Evolutionary conservation across 2,797 vertebrate genomes (phyloP).

Genomic region (Bufotes viridis): DNA sequence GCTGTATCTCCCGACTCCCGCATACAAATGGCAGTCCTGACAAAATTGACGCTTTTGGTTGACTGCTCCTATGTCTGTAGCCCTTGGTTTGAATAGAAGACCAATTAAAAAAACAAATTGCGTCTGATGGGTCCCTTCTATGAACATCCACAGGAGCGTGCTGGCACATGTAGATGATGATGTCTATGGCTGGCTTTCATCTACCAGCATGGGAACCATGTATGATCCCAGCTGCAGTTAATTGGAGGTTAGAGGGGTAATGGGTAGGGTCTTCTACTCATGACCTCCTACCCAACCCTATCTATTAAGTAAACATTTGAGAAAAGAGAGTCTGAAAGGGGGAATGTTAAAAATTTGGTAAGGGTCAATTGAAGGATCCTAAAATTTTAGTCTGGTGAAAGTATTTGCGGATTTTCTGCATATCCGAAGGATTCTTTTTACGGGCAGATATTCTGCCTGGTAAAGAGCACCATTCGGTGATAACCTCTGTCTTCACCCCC

Average conservation of each 20-base stretch:
- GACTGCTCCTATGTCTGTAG: too few relatives aligned
- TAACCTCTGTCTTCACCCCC: too few relatives aligned
- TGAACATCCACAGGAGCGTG: neutral
- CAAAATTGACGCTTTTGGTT: too few relatives aligned
- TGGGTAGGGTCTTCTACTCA: conserved; percentile 6
- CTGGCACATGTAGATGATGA: neutral
- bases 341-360: neutral
- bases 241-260: conserved; percentile 8
- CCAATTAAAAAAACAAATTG: neutral
- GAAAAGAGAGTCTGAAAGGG: neutral
- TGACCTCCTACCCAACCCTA: conserved; percentile 8
- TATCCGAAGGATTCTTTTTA: too few relatives aligned
- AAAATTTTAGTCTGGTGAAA: too few relatives aligned
- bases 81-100: neutral
- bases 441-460: too few relatives aligned
- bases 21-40: too few relatives aligned
- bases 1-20: too few relatives aligned
- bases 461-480: too few relatives aligned
- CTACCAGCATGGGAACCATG: neutral
- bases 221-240: neutral
- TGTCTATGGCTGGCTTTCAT: conserved; percentile 8
- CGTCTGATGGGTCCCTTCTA: neutral
- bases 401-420: too few relatives aligned
- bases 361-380: neutral
- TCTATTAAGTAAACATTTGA: conserved; percentile 4